Conservation (phyloP, 2,797 vertebrate genomes). For the Amblyopsis hoosieri region DNA sequence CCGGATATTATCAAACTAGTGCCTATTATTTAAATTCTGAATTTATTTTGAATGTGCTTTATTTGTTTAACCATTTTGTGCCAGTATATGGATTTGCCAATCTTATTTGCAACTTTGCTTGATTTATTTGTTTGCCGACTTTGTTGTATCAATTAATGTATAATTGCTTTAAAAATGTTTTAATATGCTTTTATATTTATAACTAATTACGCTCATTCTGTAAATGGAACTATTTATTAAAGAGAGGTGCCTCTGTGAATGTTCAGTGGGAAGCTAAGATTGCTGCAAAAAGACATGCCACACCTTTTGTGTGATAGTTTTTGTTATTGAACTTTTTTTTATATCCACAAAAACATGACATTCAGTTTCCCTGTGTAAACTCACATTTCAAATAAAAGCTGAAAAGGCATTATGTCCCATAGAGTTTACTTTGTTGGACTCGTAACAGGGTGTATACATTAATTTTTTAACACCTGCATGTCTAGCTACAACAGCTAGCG, state of each 20-base stretch:
- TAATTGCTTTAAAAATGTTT: conserved; percentile 79
- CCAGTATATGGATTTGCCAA: conserved; percentile 87
- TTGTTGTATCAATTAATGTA: conserved; percentile 77
- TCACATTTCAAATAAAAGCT: conserved; percentile 85
- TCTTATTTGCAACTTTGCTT: conserved; percentile 79
- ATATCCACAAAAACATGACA: conserved; percentile 81
- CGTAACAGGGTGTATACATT: too few species aligned
- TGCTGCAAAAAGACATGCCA: conserved; percentile 67
- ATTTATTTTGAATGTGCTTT: conserved; percentile 85
- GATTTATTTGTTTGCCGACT: conserved; percentile 75
- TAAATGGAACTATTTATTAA: conserved; percentile 84
- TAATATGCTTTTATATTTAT: conserved; percentile 82
- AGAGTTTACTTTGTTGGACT: neutral
- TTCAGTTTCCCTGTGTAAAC: conserved; percentile 77
- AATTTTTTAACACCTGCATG: too few species aligned
- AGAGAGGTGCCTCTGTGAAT: conserved; percentile 67
- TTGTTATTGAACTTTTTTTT: conserved; percentile 81
- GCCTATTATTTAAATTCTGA: conserved; percentile 92
- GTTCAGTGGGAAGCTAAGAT: conserved; percentile 61
- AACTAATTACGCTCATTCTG: conserved; percentile 68
- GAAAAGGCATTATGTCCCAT: conserved; percentile 28
- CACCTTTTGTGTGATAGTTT: conserved; percentile 80
- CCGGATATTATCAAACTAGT: conserved; percentile 84
- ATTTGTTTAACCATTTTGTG: conserved; percentile 77
- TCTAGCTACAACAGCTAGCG: too few species aligned